phyloP scores from a whole-genome alignment of 1,140 invertebrate genomes.

The Trichonephila inaurata region DNA sequence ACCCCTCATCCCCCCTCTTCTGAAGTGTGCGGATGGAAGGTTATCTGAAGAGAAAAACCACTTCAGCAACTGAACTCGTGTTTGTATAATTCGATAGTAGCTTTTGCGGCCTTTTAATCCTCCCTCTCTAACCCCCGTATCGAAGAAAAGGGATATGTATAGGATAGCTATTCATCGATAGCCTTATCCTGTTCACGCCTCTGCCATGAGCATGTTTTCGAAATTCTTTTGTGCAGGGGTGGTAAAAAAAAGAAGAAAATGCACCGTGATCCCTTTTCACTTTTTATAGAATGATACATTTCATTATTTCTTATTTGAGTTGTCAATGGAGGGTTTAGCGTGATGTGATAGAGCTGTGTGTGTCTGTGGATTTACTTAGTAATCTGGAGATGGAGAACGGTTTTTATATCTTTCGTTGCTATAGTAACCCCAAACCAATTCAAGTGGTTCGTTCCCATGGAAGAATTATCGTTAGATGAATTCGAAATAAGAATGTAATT shows the following conservation, averaged over 20 bases:
- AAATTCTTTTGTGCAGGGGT: constrained; percentile 28
- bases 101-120: constrained; percentile 25
- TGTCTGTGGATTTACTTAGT: constrained; percentile 6
- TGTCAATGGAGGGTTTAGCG: not conserved
- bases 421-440: not conserved
- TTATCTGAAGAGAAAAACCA: constrained; percentile 57
- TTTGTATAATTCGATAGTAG: constrained; percentile 68
- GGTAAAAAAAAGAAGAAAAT: not conserved
- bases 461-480: not conserved
- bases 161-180: constrained; percentile 33
- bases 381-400: constrained; percentile 18
- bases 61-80: constrained; percentile 61
- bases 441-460: constrained; percentile 7
- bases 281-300: not conserved
- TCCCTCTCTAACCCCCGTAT: not conserved
- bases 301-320: constrained; percentile 70
- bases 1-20: not conserved
- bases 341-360: not conserved
- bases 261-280: not conserved
- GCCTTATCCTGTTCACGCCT: constrained; percentile 63
- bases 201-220: constrained; percentile 56
- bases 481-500: not conserved
- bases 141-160: constrained; percentile 44
- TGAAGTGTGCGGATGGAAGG: constrained; percentile 23
- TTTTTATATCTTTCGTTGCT: not conserved